Evolutionary conservation across 2,888 invertebrate species (phyloP).

Genomic region (Calameuta idolon): DNA sequence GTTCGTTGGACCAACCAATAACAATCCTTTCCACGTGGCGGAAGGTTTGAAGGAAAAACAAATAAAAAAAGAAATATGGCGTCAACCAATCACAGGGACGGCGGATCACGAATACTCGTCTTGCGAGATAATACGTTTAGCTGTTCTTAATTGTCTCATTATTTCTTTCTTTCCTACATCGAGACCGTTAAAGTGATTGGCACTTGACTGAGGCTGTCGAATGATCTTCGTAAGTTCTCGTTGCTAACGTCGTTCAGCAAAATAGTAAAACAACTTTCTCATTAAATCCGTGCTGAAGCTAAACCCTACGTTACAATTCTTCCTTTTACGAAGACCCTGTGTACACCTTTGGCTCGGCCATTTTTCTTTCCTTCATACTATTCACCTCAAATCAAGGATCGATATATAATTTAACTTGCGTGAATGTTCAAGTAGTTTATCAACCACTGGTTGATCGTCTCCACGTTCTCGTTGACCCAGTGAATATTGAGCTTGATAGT

Average conservation of each 20-base stretch:
- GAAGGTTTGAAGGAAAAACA: neutral
- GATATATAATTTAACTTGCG: constrained; percentile 21
- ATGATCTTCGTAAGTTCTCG: neutral
- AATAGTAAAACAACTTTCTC: neutral
- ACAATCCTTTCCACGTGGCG: neutral
- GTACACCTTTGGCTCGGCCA: constrained; percentile 29
- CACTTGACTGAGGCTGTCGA: neutral
- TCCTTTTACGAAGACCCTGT: constrained; percentile 29
- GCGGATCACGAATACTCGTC: neutral
- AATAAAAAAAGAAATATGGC: neutral
- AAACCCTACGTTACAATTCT: neutral
- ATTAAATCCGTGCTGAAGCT: neutral
- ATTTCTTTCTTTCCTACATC: neutral
- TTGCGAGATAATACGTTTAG: neutral
- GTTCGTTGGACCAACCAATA: neutral
- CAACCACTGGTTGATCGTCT: constrained; percentile 71
- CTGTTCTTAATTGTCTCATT: neutral
- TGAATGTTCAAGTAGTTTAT: constrained; percentile 53
- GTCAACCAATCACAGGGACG: neutral
- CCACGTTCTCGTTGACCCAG: constrained; percentile 77
- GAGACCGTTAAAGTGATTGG: neutral
- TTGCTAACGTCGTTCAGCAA: neutral
- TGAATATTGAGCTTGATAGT: constrained; percentile 84
- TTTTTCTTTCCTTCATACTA: constrained; percentile 6
- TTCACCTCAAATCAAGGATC: neutral